Conservation (phyloP, 2,113 vertebrate genomes). For the Neotragus moschatus region DNA sequence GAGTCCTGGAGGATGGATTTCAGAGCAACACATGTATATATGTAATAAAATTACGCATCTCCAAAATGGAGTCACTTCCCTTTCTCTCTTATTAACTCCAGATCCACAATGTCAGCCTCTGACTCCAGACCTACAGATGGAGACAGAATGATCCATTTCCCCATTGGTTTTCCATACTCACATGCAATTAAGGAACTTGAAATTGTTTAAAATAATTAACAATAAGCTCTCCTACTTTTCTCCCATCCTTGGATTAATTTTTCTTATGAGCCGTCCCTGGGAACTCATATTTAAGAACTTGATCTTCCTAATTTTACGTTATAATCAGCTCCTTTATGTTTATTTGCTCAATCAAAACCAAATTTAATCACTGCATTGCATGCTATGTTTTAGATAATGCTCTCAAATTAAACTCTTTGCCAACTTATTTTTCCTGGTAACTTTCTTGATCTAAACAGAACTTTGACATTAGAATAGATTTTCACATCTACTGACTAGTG, state of each 20-base stretch:
- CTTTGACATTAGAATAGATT: neutral
- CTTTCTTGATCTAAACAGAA: slow-evolving; percentile 23
- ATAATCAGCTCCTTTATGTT: neutral
- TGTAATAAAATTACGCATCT: neutral
- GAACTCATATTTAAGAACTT: neutral
- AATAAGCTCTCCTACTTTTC: neutral
- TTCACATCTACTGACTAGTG: neutral
- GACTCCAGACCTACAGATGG: neutral
- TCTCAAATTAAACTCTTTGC: neutral
- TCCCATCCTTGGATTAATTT: neutral
- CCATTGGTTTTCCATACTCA: neutral
- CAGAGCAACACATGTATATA: neutral
- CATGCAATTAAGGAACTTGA: slow-evolving; percentile 1
- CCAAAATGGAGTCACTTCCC: neutral
- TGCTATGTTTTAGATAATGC: neutral
- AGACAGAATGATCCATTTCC: neutral
- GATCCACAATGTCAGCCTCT: neutral
- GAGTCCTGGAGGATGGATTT: neutral
- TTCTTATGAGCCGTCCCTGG: neutral
- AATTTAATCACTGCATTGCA: neutral
- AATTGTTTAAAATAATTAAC: slow-evolving; percentile 22
- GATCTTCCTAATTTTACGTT: neutral
- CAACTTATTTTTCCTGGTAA: neutral
- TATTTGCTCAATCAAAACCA: slow-evolving; percentile 4
- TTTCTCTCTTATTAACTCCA: neutral